phyloP scores from a whole-genome alignment of 92 coral and sea anemone genomes.

The Desmophyllum pertusum region DNA sequence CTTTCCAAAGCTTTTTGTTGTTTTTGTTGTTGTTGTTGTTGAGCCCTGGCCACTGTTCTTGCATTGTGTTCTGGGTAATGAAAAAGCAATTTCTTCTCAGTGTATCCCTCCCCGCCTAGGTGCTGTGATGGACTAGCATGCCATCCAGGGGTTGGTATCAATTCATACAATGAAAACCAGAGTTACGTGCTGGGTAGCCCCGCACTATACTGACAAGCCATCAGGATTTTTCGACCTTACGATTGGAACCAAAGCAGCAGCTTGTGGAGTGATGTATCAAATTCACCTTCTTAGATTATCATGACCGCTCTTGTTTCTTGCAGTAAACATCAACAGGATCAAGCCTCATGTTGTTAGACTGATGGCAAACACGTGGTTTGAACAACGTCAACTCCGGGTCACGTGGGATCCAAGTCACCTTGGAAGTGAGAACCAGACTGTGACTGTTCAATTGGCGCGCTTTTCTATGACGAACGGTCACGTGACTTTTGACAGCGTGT shows the following conservation, averaged over 20 bases:
- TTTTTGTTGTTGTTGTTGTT: too few relatives aligned
- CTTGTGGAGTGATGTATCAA: background rate
- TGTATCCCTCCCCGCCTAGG: too few relatives aligned
- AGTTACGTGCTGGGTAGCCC: too few relatives aligned
- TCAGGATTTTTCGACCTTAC: too few relatives aligned
- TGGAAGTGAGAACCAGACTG: slow-evolving; percentile 27
- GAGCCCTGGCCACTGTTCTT: too few relatives aligned
- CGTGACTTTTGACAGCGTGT: slow-evolving; percentile 35
- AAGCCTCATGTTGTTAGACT: background rate
- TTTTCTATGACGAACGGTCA: slow-evolving; percentile 25
- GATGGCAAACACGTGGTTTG: background rate
- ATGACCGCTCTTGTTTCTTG: background rate
- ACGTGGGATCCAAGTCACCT: slow-evolving; percentile 38
- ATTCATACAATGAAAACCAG: too few relatives aligned
- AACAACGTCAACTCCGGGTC: background rate
- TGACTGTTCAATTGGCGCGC: slow-evolving; percentile 34
- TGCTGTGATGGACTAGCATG: background rate
- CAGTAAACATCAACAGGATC: slow-evolving; percentile 8
- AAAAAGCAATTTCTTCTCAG: too few relatives aligned
- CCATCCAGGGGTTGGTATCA: background rate
- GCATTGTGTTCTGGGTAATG: too few relatives aligned
- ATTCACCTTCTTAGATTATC: background rate
- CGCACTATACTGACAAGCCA: too few relatives aligned
- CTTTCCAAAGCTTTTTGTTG: too few relatives aligned
- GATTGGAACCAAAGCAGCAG: too few relatives aligned